These are phyloP conservation scores for Coluber constrictor DNA, from an alignment of 2,797 vertebrate species.

Conservation along the genomic window DNA sequence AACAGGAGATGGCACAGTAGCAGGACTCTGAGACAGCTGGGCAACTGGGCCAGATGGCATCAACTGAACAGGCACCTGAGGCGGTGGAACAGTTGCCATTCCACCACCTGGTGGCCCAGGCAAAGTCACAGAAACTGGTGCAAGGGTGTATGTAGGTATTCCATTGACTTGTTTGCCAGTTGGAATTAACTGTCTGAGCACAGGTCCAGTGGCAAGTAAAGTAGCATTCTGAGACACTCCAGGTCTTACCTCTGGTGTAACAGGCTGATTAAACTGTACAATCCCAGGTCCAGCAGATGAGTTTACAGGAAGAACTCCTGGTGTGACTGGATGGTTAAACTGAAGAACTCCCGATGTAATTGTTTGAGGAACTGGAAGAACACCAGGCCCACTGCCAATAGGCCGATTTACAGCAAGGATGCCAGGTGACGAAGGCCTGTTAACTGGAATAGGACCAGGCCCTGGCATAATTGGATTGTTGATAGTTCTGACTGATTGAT, in stretches of 20 bases:
- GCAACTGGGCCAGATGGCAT: slow-evolving; percentile 72
- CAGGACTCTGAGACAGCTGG: slow-evolving; percentile 65
- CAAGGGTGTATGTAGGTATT: slow-evolving; percentile 91
- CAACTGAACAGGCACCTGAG: slow-evolving; percentile 74
- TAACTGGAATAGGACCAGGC: slow-evolving; percentile 55
- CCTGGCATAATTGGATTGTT: slow-evolving; percentile 40
- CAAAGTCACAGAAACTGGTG: slow-evolving; percentile 82
- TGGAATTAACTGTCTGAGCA: slow-evolving; percentile 89
- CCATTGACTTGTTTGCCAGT: slow-evolving; percentile 93
- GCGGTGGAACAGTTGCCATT: slow-evolving; percentile 63
- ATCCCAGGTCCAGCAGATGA: slow-evolving; percentile 64
- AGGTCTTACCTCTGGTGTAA: slow-evolving; percentile 54
- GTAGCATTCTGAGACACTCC: slow-evolving; percentile 73
- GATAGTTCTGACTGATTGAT: slow-evolving; percentile 55
- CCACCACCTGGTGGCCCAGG: slow-evolving; percentile 69
- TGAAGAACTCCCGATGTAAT: slow-evolving; percentile 61
- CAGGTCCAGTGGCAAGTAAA: slow-evolving; percentile 85
- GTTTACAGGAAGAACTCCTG: slow-evolving; percentile 66
- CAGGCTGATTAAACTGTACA: slow-evolving; percentile 74
- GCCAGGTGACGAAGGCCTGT: slow-evolving; percentile 50
- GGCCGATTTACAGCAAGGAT: slow-evolving; percentile 61
- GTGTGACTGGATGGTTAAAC: slow-evolving; percentile 66
- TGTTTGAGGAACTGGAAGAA: slow-evolving; percentile 65
- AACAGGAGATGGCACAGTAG: slow-evolving; percentile 61
- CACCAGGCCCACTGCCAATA: slow-evolving; percentile 46